Evolutionary conservation across 1,140 invertebrate species (phyloP), one percentile per base, ranked within the genome.

Genomic region (Macrosteles quadrilineatus): DNA sequence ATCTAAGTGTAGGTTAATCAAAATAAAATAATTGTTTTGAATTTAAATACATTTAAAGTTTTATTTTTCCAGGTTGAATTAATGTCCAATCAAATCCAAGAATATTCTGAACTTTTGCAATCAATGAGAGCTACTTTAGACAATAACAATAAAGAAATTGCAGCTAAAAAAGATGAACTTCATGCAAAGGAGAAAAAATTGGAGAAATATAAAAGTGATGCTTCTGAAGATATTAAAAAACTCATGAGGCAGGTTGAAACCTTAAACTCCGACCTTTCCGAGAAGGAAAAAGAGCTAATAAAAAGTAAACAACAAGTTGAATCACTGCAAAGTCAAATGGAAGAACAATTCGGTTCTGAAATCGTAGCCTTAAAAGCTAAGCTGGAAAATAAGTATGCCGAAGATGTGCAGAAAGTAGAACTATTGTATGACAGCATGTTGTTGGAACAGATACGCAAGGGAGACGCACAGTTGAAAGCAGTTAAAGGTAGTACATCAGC

Each of bases 381-480:
- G 27, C 55, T 59, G n/a, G 55, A 59, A 29, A 59, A 50, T 11
- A 59, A 59, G 25, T 59, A 59, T 59, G 55, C 21, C 6, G 27
- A 59, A 59, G 55, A 59, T 59, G 55, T 59, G 21, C 4, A 29
- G 27, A 59, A 59, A 27, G 55, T 59, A n/a, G 55, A 59, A 59
- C 2, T 2, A 6, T 27, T 59, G 25, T 59, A 59, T 59, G 55
- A 59, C 27, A 25, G 27, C 4, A 59, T 59, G 25, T 27, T 59
- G 55, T 29, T 59, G 21, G 27, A 59, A 59, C 27, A 59, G 25
- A 30, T 59, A 4, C 21, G 55, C n/a, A 59, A 59, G 12, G 4
- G 21, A 6, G 55, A 27, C 2, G n/a, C 2, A 27, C 14, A 59
- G 25, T 27, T 27, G 21, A 59, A 59, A n/a, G 25, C 27, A 30